Conservation (phyloP, 2,797 vertebrate genomes). For the Sebastes vulpes region DNA sequence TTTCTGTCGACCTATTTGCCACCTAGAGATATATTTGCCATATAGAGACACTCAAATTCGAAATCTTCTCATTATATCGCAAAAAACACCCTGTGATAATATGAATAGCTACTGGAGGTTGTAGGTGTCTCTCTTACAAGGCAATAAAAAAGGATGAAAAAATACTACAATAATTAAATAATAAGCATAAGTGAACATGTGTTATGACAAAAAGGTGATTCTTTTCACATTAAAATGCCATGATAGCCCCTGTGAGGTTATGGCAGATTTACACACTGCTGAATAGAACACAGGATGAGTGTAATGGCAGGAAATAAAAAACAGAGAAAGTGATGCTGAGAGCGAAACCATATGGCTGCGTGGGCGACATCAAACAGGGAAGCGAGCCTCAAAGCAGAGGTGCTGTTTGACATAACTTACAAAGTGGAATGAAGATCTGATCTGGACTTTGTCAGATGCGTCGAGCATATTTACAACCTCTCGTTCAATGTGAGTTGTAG, state of each 20-base stretch:
- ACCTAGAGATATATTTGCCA: not conserved
- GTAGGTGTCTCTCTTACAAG: not conserved
- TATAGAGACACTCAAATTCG: constrained; percentile 8
- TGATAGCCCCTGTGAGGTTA: constrained; percentile 28
- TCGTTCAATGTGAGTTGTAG: constrained; percentile 27
- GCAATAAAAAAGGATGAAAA: constrained; percentile 2
- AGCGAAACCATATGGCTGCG: constrained; percentile 72
- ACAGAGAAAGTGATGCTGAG: constrained; percentile 50
- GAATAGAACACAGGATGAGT: constrained; percentile 47
- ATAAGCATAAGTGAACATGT: constrained; percentile 7
- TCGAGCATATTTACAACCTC: constrained; percentile 65
- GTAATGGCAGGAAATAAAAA: constrained; percentile 64
- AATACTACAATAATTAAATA: not conserved
- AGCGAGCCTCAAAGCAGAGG: constrained; percentile 65
- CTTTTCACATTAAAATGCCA: constrained; percentile 46
- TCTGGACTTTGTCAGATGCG: constrained; percentile 63
- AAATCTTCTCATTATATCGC: constrained; percentile 24
- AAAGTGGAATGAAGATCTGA: constrained; percentile 73
- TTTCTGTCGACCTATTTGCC: constrained; percentile 10
- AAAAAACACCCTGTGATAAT: constrained; percentile 5
- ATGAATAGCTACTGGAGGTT: not conserved
- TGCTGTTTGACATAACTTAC: constrained; percentile 76
- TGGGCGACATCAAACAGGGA: constrained; percentile 72
- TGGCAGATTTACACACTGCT: constrained; percentile 72
- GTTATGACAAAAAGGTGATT: constrained; percentile 34